A percentile compares a stretch with the other conserved stretches of the same genome.
These are phyloP conservation scores for Copsychus sechellarum DNA, from an alignment of 2,113 vertebrate genomes.

Conservation along the genomic window DNA sequence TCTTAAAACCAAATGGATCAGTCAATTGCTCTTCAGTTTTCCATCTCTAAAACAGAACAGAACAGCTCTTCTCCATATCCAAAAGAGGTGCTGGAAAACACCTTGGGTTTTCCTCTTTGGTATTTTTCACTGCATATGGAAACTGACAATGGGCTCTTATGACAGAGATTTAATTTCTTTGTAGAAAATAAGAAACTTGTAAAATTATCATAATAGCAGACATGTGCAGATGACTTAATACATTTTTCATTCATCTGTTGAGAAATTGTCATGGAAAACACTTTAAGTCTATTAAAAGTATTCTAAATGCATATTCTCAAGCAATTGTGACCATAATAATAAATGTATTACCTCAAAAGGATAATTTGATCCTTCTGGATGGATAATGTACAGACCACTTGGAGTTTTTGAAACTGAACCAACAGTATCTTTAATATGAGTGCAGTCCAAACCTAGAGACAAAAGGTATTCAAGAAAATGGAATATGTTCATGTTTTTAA, in stretches of 20 bases:
- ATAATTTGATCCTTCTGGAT: constrained; percentile 86
- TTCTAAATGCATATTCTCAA: neutral
- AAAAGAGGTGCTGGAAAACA: neutral
- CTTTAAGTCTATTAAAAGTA: neutral
- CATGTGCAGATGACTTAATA: neutral
- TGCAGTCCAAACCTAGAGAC: constrained; percentile 85
- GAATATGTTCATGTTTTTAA: neutral
- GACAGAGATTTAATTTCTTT: neutral
- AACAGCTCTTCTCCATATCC: neutral
- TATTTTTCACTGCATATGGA: neutral
- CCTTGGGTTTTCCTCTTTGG: neutral
- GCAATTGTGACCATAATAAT: neutral
- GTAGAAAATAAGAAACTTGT: neutral
- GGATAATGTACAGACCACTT: constrained; percentile 90
- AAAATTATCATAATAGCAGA: neutral
- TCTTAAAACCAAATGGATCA: neutral
- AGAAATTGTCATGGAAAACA: neutral
- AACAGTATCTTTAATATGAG: constrained; percentile 86
- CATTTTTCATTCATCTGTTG: neutral
- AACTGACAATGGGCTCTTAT: neutral
- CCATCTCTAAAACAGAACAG: neutral
- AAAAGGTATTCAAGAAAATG: neutral
- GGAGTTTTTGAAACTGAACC: constrained; percentile 87
- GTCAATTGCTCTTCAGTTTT: neutral
- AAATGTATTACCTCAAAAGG: constrained; percentile 86